These are phyloP conservation scores for Echinarachnius parma DNA, from an alignment of 53 echinoderm and acorn worm species.

Conservation along the genomic window DNA sequence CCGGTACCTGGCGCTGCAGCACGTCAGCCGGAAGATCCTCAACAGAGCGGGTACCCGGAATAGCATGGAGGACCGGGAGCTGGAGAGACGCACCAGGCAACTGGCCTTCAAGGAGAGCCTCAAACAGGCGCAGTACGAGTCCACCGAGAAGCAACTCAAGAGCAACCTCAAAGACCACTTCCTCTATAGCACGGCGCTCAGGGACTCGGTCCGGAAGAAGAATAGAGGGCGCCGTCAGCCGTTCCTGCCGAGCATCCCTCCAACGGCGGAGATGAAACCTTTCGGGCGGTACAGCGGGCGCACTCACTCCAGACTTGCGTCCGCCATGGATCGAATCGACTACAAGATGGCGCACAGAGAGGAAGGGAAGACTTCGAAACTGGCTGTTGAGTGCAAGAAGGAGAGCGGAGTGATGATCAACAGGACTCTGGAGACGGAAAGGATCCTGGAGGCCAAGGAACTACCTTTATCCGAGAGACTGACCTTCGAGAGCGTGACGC, in stretches of 20 bases:
- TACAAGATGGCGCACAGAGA: slow-evolving; percentile 50
- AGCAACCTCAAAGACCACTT: slow-evolving; percentile 64
- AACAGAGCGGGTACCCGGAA: slow-evolving; percentile 62
- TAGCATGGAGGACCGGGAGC: slow-evolving; percentile 62
- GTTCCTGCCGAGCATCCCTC: slow-evolving; percentile 30
- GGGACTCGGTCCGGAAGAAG: slow-evolving; percentile 4
- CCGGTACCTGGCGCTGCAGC: slow-evolving; percentile 65
- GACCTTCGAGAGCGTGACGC: slow-evolving; percentile 12
- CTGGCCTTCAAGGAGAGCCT: slow-evolving; percentile 56
- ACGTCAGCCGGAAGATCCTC: slow-evolving; percentile 60
- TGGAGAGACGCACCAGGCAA: slow-evolving; percentile 54
- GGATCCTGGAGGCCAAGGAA: slow-evolving; percentile 49
- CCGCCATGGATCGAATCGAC: slow-evolving; percentile 52
- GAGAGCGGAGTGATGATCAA: slow-evolving; percentile 65
- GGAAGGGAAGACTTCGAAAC: slow-evolving; percentile 43
- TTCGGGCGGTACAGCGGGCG: slow-evolving; percentile 70
- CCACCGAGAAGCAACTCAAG: slow-evolving; percentile 49
- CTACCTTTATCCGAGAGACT: slow-evolving; percentile 65
- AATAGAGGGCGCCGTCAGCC: background rate
- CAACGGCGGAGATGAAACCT: slow-evolving; percentile 46
- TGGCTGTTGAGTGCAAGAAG: slow-evolving; percentile 46
- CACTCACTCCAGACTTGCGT: slow-evolving; percentile 44
- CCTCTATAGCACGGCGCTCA: slow-evolving; percentile 59
- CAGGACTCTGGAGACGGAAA: slow-evolving; percentile 49
- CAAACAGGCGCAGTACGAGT: slow-evolving; percentile 51